Evolutionary conservation across 1,140 invertebrate species (phyloP), one percentile per base, ranked within the genome.

Genomic region (Hestina assimilis): DNA sequence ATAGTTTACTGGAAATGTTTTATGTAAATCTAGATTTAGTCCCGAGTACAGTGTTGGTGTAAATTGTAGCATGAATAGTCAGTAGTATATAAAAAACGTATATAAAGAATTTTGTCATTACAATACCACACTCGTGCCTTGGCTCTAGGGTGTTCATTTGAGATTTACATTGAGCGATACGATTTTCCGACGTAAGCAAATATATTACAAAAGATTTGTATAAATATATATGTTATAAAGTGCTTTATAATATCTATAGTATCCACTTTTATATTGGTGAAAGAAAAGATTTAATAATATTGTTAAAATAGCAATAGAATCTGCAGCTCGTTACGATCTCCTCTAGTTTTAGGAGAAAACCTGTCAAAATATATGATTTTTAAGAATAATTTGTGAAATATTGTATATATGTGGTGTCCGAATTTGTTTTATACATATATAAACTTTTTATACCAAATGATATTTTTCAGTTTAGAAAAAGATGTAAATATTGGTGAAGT

Each of bases 61-160:
- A 59, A 45, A 72, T 54, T 72, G 26, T 33, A 55, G 53, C 35
- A 55, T 58, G 41, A 17, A 51, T 63, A 60, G 33, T 33, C 52
- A 56, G 35, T 55, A 54, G 17, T 43, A 45, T n/a, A 12, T 56
- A 35, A 33, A 35, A 31, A 48, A 52, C 47, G 24, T 40, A 57
- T 38, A 47, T 43, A 20, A 59, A 29, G 53, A 17, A 19, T 19
- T 38, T 54, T 46, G 43, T 48, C 47, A 57, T 46, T 57, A 57
- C 56, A 69, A 69, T 66, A 79, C 69, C 75, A 83, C 69, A 83
- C 69, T 70, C 83, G 83, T 87, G 83, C 83, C 83, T 87, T 87
- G 74, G 72, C 75, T 78, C 60, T 75, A 77, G 77, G 70, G 69
- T 58, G 55, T 51, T 45, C 78, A 74, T 69, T 79, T 87, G 76